These are phyloP conservation scores for Zhengitettix transpicula DNA, from an alignment of 2,888 invertebrate species.

Conservation along the genomic window DNA sequence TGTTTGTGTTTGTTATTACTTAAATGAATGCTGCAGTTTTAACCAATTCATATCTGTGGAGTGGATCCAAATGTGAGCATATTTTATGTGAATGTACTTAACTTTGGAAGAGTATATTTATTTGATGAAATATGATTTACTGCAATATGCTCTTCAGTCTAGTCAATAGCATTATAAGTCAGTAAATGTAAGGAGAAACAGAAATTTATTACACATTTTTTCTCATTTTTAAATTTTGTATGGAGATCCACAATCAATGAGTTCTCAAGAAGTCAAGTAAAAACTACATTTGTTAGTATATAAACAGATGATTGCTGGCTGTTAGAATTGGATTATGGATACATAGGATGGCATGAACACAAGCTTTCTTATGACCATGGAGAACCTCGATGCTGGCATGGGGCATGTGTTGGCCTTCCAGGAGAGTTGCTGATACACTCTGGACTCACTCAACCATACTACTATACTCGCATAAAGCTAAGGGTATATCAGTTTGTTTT, in stretches of 20 bases:
- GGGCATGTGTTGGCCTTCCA: constrained; percentile 1
- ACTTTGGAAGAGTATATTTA: not conserved
- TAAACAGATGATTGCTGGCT: constrained; percentile 12
- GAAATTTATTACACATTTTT: too few relatives aligned
- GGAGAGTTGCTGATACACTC: constrained; percentile 12
- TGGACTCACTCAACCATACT: constrained; percentile 12
- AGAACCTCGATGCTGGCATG: constrained; percentile 12
- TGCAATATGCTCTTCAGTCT: too few relatives aligned
- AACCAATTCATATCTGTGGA: too few relatives aligned
- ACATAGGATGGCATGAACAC: constrained; percentile 6
- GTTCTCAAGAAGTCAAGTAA: too few relatives aligned
- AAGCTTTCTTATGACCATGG: constrained; percentile 11
- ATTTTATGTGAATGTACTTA: too few relatives aligned
- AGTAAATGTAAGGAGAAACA: too few relatives aligned
- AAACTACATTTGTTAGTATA: not conserved
- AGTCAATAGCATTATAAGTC: too few relatives aligned
- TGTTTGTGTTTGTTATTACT: too few relatives aligned
- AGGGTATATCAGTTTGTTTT: constrained; percentile 3
- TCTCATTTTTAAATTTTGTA: too few relatives aligned
- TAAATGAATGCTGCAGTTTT: too few relatives aligned
- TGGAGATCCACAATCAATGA: too few relatives aligned
- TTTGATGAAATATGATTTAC: not conserved
- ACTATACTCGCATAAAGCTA: constrained; percentile 7
- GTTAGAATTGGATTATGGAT: not conserved
- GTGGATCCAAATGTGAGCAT: too few relatives aligned